Base-by-base conservation (phyloP, 2,113 vertebrate species). In the Elgaria multicarinata region DNA sequence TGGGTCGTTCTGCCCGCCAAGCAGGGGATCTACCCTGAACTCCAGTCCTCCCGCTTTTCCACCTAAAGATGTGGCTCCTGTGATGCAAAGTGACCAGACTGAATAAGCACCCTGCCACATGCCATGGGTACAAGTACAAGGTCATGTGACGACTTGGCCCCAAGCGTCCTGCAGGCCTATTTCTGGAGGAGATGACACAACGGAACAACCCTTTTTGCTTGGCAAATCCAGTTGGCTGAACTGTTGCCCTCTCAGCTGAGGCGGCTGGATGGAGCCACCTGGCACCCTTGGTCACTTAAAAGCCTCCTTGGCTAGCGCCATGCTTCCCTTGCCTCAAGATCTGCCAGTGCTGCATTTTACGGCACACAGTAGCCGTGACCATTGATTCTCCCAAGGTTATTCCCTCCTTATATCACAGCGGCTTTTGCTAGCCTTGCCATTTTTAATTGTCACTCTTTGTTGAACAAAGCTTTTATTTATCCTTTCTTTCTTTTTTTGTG, bases 391-490 rank as follows among this genome's bases (percentile, higher is more conserved):
- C 71, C 88, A 84, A 89, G 81, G 81, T 42, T 76, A 89, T 89
- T 67, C 1, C 28, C 44, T 67, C 62, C 31, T 53, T 92, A 90
- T 83, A 91, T 87, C 42, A 26, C 0, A 0, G 88, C 16, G 6
- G 0, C 64, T 93, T 85, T 87, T 91, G 88, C 88, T 93, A 89
- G 94, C 85, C 80, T 94, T 94, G 85, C 53, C 1, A 0, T 92
- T 95, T 92, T 94, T 92, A 55, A 94, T 91, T 95, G 91, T 92
- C 0, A 0, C 89, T 88, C 89, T 94, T 93, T 95, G 89, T 91
- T 67, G 93, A 95, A 93, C 93, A 95, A 96, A 95, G 96, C 42
- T 0, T 74, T 89, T 83, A 82, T 92, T 87, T 91, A 90, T 69
- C 33, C 72, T 89, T 64, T 50, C 87, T 83, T 67, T 87, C n/a